Base-by-base conservation (phyloP, 92 coral and sea anemone species). In the Porites evermanni region DNA sequence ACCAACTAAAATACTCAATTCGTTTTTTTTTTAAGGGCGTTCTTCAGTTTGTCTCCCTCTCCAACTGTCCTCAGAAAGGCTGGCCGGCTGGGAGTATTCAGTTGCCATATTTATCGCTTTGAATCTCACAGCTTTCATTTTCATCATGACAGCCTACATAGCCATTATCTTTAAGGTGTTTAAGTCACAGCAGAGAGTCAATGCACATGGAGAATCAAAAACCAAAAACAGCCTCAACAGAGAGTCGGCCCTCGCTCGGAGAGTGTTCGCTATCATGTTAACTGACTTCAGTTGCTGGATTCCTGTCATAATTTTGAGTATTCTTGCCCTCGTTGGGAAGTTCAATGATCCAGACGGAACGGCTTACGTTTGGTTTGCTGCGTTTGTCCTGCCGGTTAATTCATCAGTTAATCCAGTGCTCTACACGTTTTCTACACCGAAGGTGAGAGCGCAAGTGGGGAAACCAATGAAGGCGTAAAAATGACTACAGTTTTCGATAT, bases 1-100 rank as follows among this genome's bases (percentile, higher is more conserved):
- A 38, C 47, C 47, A 38, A 38, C 47, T 38, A 38, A 38, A 38
- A 38, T 38, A 38, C 47, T 6, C 0, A 38, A 29, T 29, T 56
- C 23, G 20, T 18, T 59, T 21, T 21, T 21, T 21, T 21, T 21
- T 21, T 21, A 71, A 68, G 91, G 91, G 51, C 82, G 90, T 16
- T 84, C 91, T 1, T 53, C 91, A 14, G 91, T 88, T 8, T 88
- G 91, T 83, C 91, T 88, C 3, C 88, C 92, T 18, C 78, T 89
- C 1, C 89, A 89, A 64, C 72, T 91, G 68, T 91, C 94, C 32
- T 1, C 70, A 10, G 84, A 79, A 14, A 77, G 78, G 53, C 38
- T 84, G 5, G 82, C 91, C 19, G 94, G 94, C 32, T 88, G 89
- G 91, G 94, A 91, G 66, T 87, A 79, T 74, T 58, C 87, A 24